phyloP scores from a whole-genome alignment of 2,888 invertebrate genomes.

The Perdita meconis region DNA sequence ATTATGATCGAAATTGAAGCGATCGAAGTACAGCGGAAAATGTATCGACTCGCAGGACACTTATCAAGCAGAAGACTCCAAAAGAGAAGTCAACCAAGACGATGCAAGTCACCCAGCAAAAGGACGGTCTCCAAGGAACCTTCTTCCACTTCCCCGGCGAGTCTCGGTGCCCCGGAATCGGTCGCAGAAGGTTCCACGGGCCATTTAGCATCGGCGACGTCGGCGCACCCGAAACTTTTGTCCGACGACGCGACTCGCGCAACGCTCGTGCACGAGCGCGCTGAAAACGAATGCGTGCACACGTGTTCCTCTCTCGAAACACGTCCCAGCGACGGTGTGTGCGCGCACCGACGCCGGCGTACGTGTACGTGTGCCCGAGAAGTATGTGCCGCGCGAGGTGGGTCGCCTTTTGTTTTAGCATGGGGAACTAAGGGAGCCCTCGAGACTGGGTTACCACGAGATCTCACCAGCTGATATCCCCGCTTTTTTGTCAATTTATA shows the following conservation, averaged over 20 bases:
- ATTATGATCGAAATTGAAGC: too few relatives aligned
- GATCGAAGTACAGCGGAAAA: too few relatives aligned
- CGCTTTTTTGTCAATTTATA: constrained; percentile 83
- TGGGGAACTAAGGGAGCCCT: constrained; percentile 64
- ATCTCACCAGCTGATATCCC: constrained; percentile 78
- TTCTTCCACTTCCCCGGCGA: not conserved
- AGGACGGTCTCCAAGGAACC: not conserved
- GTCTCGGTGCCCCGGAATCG: not conserved
- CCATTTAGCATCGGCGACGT: not conserved
- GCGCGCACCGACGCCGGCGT: not conserved
- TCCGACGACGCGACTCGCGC: constrained; percentile 7
- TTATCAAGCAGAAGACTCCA: too few relatives aligned
- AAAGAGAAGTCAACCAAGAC: too few relatives aligned
- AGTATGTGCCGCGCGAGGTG: constrained; percentile 62
- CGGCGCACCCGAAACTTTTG: constrained; percentile 24
- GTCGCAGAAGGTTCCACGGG: not conserved
- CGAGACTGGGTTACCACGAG: constrained; percentile 76
- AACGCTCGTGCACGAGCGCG: constrained; percentile 35
- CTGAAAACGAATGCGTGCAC: constrained; percentile 41
- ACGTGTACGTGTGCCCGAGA: constrained; percentile 42
- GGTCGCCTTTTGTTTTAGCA: constrained; percentile 78
- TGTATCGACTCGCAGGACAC: too few relatives aligned
- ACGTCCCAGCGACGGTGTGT: constrained; percentile 13
- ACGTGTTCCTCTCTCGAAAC: constrained; percentile 49
- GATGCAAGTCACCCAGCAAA: too few relatives aligned